Evolutionary conservation across 2,113 vertebrate species (phyloP), one percentile per base, ranked within the genome.

Genomic region (Trinectes maculatus): DNA sequence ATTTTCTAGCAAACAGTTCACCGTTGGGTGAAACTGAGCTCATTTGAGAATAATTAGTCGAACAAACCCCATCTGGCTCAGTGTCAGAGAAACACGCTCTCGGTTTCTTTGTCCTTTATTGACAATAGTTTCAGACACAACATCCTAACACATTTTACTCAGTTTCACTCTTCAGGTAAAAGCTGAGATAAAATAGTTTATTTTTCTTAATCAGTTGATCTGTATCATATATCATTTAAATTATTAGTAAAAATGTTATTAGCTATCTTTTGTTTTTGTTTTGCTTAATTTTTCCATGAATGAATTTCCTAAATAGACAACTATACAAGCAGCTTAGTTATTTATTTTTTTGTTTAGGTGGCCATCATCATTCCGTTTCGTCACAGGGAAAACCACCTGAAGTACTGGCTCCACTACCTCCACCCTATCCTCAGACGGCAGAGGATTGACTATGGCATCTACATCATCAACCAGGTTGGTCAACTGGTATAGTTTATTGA

Each of bases 381-480:
- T 25, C 96, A 99, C 89, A 93, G 98, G 0, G 98, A 99, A 57
- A 95, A 98, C 82, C 98, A 99, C 72, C 95, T 99, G 4, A 98
- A 96, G 82, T 99, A 98, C 93, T 99, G 98, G 98, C 94, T 99
- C 68, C 97, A 99, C 87, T 99, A 99, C 71, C 89, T 99, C 78
- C 98, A 99, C 86, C 98, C 98, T 13, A 98, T 99, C 79, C 93
- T 99, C 51, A 93, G 96, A 52, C 93, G 98, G 16, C 97, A 99
- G 93, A 96, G 91, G 90, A 96, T 98, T 37, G 94, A 95, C 84
- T 99, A 99, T 0, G 95, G 96, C 61, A 94, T 99, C 92, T 99
- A 96, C 60, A 96, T 98, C 78, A 95, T 99, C 89, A 99, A 97
- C 88, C 98, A 99, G 96, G 98, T 99, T 77, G 2, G n/a, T 18